Conservation (phyloP, 2,113 vertebrate species). For the Dipodomys spectabilis region DNA sequence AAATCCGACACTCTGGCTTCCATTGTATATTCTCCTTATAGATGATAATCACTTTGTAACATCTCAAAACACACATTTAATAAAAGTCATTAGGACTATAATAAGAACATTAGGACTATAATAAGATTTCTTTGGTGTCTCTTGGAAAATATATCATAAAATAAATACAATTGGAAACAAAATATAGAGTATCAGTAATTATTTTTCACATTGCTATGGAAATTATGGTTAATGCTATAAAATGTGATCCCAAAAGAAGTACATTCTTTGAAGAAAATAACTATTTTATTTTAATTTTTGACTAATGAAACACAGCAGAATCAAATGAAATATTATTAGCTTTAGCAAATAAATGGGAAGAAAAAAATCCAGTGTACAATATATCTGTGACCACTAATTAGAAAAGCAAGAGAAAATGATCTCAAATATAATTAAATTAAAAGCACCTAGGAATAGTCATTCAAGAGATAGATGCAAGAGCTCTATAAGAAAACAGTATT, state of each 20-base stretch:
- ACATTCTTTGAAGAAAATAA: neutral
- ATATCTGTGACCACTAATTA: neutral
- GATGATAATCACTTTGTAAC: conserved; percentile 8
- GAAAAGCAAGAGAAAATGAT: conserved; percentile 21
- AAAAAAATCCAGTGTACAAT: neutral
- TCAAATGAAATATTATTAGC: neutral
- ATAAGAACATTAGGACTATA: neutral
- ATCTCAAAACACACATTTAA: conserved; percentile 14
- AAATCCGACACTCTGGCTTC: neutral
- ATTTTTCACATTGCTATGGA: neutral
- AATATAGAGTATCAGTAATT: neutral
- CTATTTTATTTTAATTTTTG: neutral
- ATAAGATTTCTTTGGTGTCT: conserved; percentile 28
- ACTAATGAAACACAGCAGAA: conserved; percentile 28
- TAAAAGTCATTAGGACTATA: neutral
- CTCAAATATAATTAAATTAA: conserved; percentile 28
- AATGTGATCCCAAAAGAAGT: neutral
- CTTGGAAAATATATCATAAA: conserved; percentile 5
- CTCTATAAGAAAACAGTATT: neutral
- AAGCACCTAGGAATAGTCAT: conserved; percentile 32
- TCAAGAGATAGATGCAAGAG: neutral
- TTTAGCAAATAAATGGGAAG: neutral
- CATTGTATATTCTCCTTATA: neutral
- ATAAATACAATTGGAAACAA: conserved; percentile 41
- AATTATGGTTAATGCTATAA: conserved; percentile 25